Evolutionary conservation across 2,888 invertebrate species (phyloP).

Genomic region (Acrocera orbiculus): DNA sequence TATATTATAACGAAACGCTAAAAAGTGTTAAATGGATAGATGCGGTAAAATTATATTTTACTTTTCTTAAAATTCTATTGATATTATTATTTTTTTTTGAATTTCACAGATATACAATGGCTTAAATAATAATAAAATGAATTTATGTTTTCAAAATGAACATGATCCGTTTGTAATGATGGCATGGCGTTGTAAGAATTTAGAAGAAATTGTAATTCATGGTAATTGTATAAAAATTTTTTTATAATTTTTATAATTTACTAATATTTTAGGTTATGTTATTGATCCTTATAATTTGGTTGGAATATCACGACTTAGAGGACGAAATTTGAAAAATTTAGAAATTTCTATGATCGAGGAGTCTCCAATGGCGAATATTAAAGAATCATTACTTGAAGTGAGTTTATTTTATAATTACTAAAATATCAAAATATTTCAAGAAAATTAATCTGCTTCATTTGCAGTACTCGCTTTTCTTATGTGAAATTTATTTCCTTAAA

Average conservation of each 20-base stretch:
- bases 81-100: conserved; percentile 3
- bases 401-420: too few relatives aligned
- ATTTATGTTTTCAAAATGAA: conserved; percentile 19
- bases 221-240: conserved; percentile 18
- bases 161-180: conserved; percentile 41
- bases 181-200: conserved; percentile 39
- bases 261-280: conserved; percentile 18
- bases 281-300: conserved; percentile 30
- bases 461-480: neutral
- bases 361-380: conserved; percentile 19
- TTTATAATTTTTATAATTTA: neutral
- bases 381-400: conserved; percentile 23
- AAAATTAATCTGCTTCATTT: too few relatives aligned
- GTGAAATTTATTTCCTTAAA: too few relatives aligned
- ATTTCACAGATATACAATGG: too few relatives aligned
- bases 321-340: conserved; percentile 23
- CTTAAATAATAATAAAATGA: conserved; percentile 24
- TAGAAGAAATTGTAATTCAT: conserved; percentile 37
- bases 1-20: conserved; percentile 24
- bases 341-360: conserved; percentile 30
- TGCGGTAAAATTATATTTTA: conserved; percentile 16
- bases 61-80: neutral
- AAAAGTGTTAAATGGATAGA: conserved; percentile 30
- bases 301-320: conserved; percentile 27
- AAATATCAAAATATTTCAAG: too few relatives aligned